phyloP scores from a whole-genome alignment of 2,113 vertebrate species.

The Nycticebus coucang region DNA sequence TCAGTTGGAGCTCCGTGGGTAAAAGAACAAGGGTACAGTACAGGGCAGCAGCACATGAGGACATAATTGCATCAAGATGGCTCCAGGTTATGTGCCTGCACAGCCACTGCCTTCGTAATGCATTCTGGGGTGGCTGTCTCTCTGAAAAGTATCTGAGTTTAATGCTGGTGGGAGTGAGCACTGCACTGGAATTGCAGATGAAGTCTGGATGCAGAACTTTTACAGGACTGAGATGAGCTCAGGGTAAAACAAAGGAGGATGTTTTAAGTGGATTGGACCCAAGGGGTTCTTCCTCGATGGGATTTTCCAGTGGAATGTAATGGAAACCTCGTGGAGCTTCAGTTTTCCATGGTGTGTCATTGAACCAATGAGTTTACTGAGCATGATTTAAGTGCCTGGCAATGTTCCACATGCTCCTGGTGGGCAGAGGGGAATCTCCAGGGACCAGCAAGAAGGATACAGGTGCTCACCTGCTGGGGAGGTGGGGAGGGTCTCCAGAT shows the following conservation, averaged over 20 bases:
- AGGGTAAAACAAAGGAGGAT: background rate
- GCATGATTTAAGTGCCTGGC: background rate
- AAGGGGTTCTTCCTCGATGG: background rate
- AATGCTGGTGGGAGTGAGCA: background rate
- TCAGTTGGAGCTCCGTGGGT: conserved; percentile 3
- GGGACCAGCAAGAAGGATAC: background rate
- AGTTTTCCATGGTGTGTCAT: background rate
- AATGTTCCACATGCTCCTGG: background rate
- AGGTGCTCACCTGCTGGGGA: background rate
- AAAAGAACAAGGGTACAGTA: conserved; percentile 18
- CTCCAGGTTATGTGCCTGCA: background rate
- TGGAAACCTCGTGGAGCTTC: background rate
- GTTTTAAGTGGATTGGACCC: background rate
- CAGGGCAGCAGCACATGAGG: background rate
- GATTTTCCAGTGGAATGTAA: conserved; percentile 29
- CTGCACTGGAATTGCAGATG: background rate
- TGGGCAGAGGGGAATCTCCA: background rate
- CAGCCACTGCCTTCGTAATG: background rate
- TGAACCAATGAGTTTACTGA: background rate
- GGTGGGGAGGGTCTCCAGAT: background rate
- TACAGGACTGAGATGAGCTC: background rate
- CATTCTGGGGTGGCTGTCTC: background rate
- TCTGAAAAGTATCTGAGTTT: conserved; percentile 19
- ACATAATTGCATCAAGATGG: conserved; percentile 62
- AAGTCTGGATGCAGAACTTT: background rate